Base-by-base conservation (phyloP, 92 coral and sea anemone genomes). In the Phymanthus crucifer region DNA sequence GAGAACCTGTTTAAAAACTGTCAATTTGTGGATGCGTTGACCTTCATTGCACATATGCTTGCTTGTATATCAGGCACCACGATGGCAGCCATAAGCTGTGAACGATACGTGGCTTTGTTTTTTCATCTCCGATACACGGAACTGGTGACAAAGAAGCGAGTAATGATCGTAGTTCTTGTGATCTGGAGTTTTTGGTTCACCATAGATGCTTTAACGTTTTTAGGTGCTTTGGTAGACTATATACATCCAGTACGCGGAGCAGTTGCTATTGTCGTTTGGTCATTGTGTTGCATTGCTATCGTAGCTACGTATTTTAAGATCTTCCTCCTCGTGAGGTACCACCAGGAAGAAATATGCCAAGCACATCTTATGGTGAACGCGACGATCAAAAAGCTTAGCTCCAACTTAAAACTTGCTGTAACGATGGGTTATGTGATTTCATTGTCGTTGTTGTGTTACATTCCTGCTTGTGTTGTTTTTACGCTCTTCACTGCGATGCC, bases 121-220 rank as follows among this genome's bases (percentile, higher is more conserved):
- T 48, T 56, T 21, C 80, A 75, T 54, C 80, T 75, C n/a, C 56
- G 80, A 54, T 75, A 75, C 80, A 75, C 32, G 43, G 80, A 75
- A 35, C 45, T 75, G n/a, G 80, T 75, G 10, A 75, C 80, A 14
- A 19, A 12, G 19, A 35, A 54, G 46, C 31, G 80, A 75, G 80
- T 75, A 18, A 29, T 24, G 4, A 19, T 47, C 21, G 43, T 56
- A 0, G 56, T 75, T 5, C 18, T 52, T n/a, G 21, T 26, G 2
- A 40, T 75, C 80, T 75, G 80, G 80, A 0, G 34, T 0, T 34
- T 75, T 24, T 33, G 56, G 80, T 34, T 54, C n/a, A 50, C 32
- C 37, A 38, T 16, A 23, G 73, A 69, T 38, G 2, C 47, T 32
- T 29, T 69, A 13, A 12, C 73, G 1, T 69, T 69, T 13, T 69